Evolutionary conservation across 2,888 invertebrate species (phyloP).

Genomic region (Chrysolina americana): DNA sequence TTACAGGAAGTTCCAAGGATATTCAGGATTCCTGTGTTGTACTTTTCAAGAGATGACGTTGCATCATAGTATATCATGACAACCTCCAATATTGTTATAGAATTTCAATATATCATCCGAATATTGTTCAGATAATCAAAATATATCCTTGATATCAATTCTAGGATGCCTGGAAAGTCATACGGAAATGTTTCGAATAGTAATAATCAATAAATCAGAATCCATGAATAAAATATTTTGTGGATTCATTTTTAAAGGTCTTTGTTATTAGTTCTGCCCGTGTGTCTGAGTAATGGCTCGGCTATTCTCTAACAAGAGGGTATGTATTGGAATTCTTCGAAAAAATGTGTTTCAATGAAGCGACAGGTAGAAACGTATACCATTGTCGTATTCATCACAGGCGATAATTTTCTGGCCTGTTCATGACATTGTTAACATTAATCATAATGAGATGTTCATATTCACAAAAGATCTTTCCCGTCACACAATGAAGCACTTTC

Average conservation of each 20-base stretch:
- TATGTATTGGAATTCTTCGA: conserved; percentile 42
- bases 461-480: neutral
- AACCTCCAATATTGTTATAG: too few species aligned
- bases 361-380: conserved; percentile 46
- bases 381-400: conserved; percentile 30
- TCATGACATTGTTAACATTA: conserved; percentile 41
- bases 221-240: conserved; percentile 25
- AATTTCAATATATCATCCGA: too few species aligned
- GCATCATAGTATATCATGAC: too few species aligned
- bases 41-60: too few species aligned
- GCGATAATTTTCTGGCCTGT: conserved; percentile 44
- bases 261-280: conserved; percentile 37
- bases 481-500: conserved; percentile 1
- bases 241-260: conserved; percentile 37
- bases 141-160: too few species aligned
- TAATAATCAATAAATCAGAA: too few species aligned
- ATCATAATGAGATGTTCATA: conserved; percentile 21
- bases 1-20: too few species aligned
- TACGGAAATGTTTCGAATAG: too few species aligned
- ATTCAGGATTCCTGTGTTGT: too few species aligned
- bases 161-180: too few species aligned
- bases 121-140: too few species aligned
- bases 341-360: conserved; percentile 43
- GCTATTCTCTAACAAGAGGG: conserved; percentile 35
- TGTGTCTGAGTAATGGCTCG: conserved; percentile 33